phyloP scores from a whole-genome alignment of 37 sponge, comb jelly and placozoan species.

The Theonella swinhoei region DNA sequence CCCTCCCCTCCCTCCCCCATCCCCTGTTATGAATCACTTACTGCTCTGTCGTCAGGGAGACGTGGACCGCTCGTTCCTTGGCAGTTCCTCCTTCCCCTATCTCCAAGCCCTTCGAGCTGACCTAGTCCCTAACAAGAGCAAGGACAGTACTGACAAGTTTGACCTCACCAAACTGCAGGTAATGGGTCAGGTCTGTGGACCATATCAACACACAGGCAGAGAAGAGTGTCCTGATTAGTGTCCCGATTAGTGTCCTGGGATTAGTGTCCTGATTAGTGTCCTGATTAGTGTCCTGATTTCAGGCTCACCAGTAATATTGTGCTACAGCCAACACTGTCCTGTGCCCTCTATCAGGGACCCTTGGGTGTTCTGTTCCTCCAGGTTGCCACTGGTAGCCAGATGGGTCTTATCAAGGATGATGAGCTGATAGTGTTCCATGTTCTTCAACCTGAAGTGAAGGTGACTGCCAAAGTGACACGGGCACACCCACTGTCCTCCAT shows the following conservation, averaged over 20 bases:
- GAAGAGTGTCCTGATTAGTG: too few species aligned
- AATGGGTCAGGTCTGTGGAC: too few species aligned
- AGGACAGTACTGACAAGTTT: neutral
- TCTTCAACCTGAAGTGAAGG: conserved; percentile 28
- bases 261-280: too few species aligned
- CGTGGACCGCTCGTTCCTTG: conserved; percentile 49
- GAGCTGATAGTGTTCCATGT: conserved; percentile 50
- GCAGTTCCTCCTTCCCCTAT: conserved; percentile 25
- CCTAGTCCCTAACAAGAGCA: neutral
- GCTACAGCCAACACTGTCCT: too few species aligned
- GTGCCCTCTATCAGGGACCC: too few species aligned
- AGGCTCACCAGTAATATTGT: too few species aligned
- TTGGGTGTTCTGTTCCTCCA: too few species aligned
- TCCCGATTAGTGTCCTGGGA: too few species aligned
- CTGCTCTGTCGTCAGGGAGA: too few species aligned
- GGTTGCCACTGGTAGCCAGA: conserved; percentile 37
- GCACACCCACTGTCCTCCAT: conserved; percentile 13
- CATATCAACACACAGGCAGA: neutral
- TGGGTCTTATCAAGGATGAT: conserved; percentile 27
- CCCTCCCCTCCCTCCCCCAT: too few species aligned
- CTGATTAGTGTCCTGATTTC: too few species aligned
- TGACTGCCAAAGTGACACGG: conserved; percentile 16
- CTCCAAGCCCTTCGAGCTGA: conserved; percentile 42
- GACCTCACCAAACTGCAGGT: conserved; percentile 16
- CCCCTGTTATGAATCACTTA: too few species aligned